Percentiles rank a stretch among this genome's conserved stretches.
Conservation (phyloP, 2,797 vertebrate species). For the Sebastes minor region DNA sequence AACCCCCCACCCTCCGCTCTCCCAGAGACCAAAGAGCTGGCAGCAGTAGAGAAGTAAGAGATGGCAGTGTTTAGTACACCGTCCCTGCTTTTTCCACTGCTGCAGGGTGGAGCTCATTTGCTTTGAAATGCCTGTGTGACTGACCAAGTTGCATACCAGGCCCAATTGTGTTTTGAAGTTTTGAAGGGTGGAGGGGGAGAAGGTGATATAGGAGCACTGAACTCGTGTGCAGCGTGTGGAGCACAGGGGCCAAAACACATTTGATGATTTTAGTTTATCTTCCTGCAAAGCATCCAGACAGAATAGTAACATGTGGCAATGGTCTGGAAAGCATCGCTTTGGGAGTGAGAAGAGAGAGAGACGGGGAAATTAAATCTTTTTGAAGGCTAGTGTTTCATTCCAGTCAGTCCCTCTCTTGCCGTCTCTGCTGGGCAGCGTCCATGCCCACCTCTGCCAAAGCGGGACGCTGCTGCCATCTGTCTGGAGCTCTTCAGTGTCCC, state of each 20-base stretch:
- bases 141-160: slow-evolving; percentile 55
- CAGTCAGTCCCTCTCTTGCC: slow-evolving; percentile 31
- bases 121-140: slow-evolving; percentile 75
- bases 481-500: slow-evolving; percentile 37
- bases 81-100: slow-evolving; percentile 45
- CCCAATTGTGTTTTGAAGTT: slow-evolving; percentile 48
- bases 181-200: not conserved
- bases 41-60: slow-evolving; percentile 48
- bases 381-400: slow-evolving; percentile 47
- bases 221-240: not conserved
- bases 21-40: slow-evolving; percentile 52
- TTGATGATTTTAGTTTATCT: slow-evolving; percentile 27
- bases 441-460: slow-evolving; percentile 51
- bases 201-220: not conserved
- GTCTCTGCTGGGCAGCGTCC: slow-evolving; percentile 34
- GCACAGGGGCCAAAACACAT: slow-evolving; percentile 8
- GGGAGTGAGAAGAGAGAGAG: slow-evolving; percentile 41
- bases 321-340: slow-evolving; percentile 33
- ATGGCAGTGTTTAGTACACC: slow-evolving; percentile 50
- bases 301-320: slow-evolving; percentile 32
- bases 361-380: slow-evolving; percentile 34
- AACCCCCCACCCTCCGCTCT: slow-evolving; percentile 21
- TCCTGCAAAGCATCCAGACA: slow-evolving; percentile 25
- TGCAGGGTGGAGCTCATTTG: slow-evolving; percentile 74
- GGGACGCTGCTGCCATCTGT: slow-evolving; percentile 50